These are phyloP conservation scores for Pseudorectes ferrugineus DNA, from an alignment of 2,113 vertebrate species.

Conservation along the genomic window DNA sequence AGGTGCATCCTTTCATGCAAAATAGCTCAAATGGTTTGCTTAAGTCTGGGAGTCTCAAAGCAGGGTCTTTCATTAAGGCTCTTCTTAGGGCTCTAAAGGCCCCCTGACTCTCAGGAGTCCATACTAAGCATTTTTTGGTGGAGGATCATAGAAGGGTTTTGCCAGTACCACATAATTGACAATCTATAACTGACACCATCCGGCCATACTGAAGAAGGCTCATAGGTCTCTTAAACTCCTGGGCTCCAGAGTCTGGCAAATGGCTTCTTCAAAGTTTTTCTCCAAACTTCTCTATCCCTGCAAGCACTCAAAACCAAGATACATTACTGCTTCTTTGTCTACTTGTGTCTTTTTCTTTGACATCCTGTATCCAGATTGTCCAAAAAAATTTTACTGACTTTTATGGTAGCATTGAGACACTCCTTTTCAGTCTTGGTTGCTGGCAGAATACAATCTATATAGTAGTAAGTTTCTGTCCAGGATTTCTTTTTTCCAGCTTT, in stretches of 20 bases:
- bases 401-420: neutral
- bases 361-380: neutral
- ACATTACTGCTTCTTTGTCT: neutral
- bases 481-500: neutral
- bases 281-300: neutral
- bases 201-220: fast-evolving
- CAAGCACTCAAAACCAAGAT: neutral
- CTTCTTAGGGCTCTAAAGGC: neutral
- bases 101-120: neutral
- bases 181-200: too few relatives aligned
- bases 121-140: neutral
- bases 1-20: neutral
- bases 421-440: neutral
- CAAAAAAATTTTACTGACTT: neutral
- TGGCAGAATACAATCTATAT: neutral
- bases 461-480: neutral
- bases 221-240: too few relatives aligned
- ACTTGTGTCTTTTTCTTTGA: neutral
- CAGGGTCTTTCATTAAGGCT: neutral
- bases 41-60: neutral
- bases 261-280: neutral
- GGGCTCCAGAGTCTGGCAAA: neutral
- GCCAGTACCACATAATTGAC: fast-evolving
- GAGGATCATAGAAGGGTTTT: neutral
- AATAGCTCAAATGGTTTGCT: neutral